These are phyloP conservation scores for Busseola fusca DNA, from an alignment of 2,888 invertebrate species.

Conservation along the genomic window DNA sequence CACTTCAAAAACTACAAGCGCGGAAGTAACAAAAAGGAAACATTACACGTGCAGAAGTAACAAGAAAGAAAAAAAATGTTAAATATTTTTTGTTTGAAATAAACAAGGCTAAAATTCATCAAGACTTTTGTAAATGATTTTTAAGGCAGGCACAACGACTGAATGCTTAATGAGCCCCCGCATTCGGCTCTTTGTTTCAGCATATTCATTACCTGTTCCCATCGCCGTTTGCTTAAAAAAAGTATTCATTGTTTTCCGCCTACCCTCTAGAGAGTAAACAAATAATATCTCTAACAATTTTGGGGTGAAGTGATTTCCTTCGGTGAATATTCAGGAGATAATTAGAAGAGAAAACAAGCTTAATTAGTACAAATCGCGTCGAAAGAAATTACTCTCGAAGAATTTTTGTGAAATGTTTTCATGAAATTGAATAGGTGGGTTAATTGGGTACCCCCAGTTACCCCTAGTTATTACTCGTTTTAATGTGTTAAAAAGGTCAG, in stretches of 20 bases:
- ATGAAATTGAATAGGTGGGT: slow-evolving; percentile 41
- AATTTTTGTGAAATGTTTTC: slow-evolving; percentile 55
- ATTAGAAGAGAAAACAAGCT: slow-evolving; percentile 76
- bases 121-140: slow-evolving; percentile 85
- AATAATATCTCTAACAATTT: slow-evolving; percentile 83
- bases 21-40: not conserved
- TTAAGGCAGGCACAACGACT: slow-evolving; percentile 79
- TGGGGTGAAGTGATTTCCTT: slow-evolving; percentile 80
- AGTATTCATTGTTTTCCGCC: slow-evolving; percentile 76
- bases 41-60: not conserved
- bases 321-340: slow-evolving; percentile 75
- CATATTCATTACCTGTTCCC: slow-evolving; percentile 85
- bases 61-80: slow-evolving; percentile 20
- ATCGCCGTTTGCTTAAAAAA: slow-evolving; percentile 79
- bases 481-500: slow-evolving; percentile 29
- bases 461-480: slow-evolving; percentile 5
- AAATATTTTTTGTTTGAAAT: slow-evolving; percentile 67
- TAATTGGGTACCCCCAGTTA: slow-evolving; percentile 6
- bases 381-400: slow-evolving; percentile 53
- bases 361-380: slow-evolving; percentile 72
- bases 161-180: slow-evolving; percentile 85
- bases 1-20: slow-evolving; percentile 32
- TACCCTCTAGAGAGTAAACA: slow-evolving; percentile 77
- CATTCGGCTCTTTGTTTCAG: slow-evolving; percentile 83
- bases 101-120: slow-evolving; percentile 78